Percentiles rank a stretch among this genome's conserved stretches.
Evolutionary conservation across 2,113 vertebrate species (phyloP).

Genomic region (Ahaetulla prasina): DNA sequence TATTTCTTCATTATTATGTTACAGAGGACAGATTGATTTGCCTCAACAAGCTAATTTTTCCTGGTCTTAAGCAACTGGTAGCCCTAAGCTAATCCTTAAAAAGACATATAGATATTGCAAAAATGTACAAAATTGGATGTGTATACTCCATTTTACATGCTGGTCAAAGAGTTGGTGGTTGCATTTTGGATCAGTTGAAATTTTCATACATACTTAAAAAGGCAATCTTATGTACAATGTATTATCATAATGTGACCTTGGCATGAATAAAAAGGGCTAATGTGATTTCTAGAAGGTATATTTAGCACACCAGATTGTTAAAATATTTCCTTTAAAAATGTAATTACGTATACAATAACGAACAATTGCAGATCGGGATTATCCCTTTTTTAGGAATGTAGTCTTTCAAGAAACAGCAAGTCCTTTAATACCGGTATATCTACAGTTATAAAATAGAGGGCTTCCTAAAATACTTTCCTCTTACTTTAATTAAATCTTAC

Average conservation of each 20-base stretch:
- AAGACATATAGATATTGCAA: neutral
- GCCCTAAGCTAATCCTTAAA: neutral
- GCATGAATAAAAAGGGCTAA: neutral
- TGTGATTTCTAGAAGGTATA: neutral
- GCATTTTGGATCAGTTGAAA: neutral
- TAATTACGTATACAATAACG: neutral
- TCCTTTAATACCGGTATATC: neutral
- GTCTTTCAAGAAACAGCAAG: neutral
- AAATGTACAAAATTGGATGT: neutral
- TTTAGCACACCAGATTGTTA: neutral
- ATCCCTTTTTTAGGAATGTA: neutral
- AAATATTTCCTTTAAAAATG: neutral
- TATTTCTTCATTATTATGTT: neutral
- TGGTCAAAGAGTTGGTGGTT: neutral
- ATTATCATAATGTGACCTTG: neutral
- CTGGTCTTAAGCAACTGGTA: neutral
- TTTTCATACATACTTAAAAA: neutral
- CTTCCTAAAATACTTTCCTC: neutral
- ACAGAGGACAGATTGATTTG: neutral
- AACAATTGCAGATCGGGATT: neutral
- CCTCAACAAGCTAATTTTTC: neutral
- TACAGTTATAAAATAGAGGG: neutral
- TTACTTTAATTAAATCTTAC: neutral
- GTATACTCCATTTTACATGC: neutral
- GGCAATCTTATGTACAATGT: neutral